Percentiles rank a stretch among this genome's conserved stretches.
Conservation (phyloP, 1,140 invertebrate species). For the Leptinotarsa texana region DNA sequence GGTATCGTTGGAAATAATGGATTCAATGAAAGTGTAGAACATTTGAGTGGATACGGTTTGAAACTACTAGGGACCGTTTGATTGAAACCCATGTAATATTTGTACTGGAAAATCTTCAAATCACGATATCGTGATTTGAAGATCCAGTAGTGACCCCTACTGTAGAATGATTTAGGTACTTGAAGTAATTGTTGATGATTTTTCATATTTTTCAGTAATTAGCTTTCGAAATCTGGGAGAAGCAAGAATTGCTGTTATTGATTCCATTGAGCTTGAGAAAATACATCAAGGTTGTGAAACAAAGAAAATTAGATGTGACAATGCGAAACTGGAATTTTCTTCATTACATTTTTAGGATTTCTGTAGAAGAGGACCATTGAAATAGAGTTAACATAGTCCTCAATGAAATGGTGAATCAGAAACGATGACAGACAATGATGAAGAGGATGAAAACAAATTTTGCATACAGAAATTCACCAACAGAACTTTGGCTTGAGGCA, state of each 20-base stretch:
- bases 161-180: neutral
- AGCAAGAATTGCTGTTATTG: slow-evolving; percentile 23
- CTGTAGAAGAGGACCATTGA: slow-evolving; percentile 38
- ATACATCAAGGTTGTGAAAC: slow-evolving; percentile 15
- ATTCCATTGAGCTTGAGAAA: slow-evolving; percentile 11
- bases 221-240: slow-evolving; percentile 30
- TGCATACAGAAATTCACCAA: slow-evolving; percentile 29
- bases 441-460: slow-evolving; percentile 55
- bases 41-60: neutral
- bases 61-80: neutral
- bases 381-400: slow-evolving; percentile 51
- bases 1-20: neutral
- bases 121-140: neutral
- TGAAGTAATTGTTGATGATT: slow-evolving; percentile 26
- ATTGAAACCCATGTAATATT: neutral
- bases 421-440: slow-evolving; percentile 56
- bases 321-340: slow-evolving; percentile 37
- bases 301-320: slow-evolving; percentile 30
- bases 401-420: slow-evolving; percentile 60
- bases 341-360: slow-evolving; percentile 39
- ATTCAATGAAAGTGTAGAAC: neutral
- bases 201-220: slow-evolving; percentile 25
- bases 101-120: slow-evolving; percentile 4
- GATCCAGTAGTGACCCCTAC: slow-evolving; percentile 8
- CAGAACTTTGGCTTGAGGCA: slow-evolving; percentile 42